Evolutionary conservation across 2,888 invertebrate species (phyloP).

Genomic region (Cephalotes varians): DNA sequence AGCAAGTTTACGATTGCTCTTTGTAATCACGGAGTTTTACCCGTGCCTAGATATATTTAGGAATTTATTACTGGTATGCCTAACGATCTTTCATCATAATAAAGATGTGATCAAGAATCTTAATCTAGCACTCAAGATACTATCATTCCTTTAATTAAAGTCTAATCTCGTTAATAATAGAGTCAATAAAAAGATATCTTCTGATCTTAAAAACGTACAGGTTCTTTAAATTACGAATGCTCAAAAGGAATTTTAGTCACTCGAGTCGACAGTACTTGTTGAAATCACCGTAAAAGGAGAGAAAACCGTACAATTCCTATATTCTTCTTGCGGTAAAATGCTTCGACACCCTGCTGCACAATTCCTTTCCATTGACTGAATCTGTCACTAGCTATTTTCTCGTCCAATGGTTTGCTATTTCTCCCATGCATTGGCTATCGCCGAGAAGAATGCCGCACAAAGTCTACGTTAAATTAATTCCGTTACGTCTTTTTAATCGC

Average conservation of each 20-base stretch:
- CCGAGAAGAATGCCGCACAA: not conserved
- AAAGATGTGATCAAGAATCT: slow-evolving; percentile 44
- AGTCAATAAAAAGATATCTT: not conserved
- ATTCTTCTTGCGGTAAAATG: slow-evolving; percentile 47
- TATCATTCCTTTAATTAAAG: not conserved
- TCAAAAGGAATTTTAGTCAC: slow-evolving; percentile 59
- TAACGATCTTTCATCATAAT: slow-evolving; percentile 41
- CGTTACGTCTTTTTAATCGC: slow-evolving; percentile 12
- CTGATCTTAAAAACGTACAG: not conserved
- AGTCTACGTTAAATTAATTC: slow-evolving; percentile 34
- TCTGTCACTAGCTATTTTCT: slow-evolving; percentile 59
- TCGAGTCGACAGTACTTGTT: slow-evolving; percentile 54
- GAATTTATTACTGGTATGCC: slow-evolving; percentile 51
- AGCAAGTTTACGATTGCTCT: slow-evolving; percentile 53
- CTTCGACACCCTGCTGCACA: slow-evolving; percentile 44
- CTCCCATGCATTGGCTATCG: slow-evolving; percentile 24
- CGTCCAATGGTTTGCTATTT: slow-evolving; percentile 31
- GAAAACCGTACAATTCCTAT: slow-evolving; percentile 56
- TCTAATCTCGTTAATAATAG: not conserved
- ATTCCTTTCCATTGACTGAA: slow-evolving; percentile 50
- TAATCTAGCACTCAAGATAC: not conserved
- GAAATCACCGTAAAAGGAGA: slow-evolving; percentile 57
- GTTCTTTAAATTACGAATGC: slow-evolving; percentile 19
- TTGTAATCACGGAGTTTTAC: slow-evolving; percentile 54
- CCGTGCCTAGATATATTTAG: slow-evolving; percentile 58